These are phyloP conservation scores for Labeo calbasu DNA, from an alignment of 2,797 vertebrate species.

Conservation along the genomic window DNA sequence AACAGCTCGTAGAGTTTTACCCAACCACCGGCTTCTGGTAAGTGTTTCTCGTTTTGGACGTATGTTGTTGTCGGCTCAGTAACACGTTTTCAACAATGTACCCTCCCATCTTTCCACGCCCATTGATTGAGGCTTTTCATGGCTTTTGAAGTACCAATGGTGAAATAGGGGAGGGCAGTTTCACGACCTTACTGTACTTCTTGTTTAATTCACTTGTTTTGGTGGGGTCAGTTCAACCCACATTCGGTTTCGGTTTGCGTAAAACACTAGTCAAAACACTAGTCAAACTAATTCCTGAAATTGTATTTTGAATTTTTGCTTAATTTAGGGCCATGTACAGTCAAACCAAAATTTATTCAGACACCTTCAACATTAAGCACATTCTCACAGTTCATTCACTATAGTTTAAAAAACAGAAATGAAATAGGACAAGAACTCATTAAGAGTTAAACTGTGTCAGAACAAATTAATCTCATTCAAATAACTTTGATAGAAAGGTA, in stretches of 20 bases:
- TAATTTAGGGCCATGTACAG: neutral
- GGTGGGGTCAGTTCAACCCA: neutral
- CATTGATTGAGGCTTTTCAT: neutral
- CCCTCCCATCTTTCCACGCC: conserved; percentile 5
- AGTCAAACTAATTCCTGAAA: neutral
- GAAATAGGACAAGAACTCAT: no score
- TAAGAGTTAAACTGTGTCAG: no score
- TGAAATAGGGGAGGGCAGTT: neutral
- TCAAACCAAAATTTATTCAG: no score
- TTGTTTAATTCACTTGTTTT: neutral
- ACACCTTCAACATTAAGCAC: no score
- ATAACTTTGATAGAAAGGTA: no score
- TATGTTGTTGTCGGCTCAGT: neutral
- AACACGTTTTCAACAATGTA: neutral
- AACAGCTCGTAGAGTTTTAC: neutral
- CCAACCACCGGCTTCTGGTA: neutral
- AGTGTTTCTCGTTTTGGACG: neutral
- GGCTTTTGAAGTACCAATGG: neutral
- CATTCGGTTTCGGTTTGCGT: neutral
- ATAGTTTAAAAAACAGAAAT: no score
- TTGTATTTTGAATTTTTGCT: neutral
- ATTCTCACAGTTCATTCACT: no score
- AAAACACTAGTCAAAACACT: neutral
- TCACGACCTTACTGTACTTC: neutral
- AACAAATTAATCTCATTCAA: no score